Evolutionary conservation across 2,888 invertebrate species (phyloP).

Genomic region (Argyresthia albistria): DNA sequence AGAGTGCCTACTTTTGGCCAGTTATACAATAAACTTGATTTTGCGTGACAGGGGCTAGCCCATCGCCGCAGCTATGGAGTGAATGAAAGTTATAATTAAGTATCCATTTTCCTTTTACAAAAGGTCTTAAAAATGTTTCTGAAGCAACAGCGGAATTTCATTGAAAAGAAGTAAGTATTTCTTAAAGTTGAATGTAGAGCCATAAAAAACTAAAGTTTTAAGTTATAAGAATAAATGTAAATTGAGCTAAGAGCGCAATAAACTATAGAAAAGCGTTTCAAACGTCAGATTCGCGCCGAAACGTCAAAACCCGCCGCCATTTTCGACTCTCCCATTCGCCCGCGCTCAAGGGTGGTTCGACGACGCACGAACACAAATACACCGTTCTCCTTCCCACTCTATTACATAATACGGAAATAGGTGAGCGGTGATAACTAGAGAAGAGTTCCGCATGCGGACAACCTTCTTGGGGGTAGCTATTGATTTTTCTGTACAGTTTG

Average conservation of each 20-base stretch:
- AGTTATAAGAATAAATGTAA: not conserved
- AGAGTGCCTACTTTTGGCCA: no score
- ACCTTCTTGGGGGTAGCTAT: slow-evolving; percentile 51
- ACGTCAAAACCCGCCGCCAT: slow-evolving; percentile 63
- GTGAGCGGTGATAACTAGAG: slow-evolving; percentile 55
- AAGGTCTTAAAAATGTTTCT: no score
- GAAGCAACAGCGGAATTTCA: no score
- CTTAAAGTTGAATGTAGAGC: no score
- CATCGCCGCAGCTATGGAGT: no score
- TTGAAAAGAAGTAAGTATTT: no score
- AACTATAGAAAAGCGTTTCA: not conserved
- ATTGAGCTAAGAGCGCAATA: not conserved
- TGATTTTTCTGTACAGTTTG: slow-evolving; percentile 65
- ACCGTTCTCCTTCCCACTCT: slow-evolving; percentile 37
- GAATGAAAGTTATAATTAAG: no score
- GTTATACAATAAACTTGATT: no score
- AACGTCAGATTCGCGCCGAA: slow-evolving; percentile 65
- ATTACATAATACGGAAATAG: slow-evolving; percentile 67
- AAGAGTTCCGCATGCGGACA: slow-evolving; percentile 63
- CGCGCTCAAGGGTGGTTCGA: slow-evolving; percentile 34
- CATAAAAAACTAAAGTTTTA: not conserved
- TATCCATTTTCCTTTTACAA: no score
- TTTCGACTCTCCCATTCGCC: slow-evolving; percentile 45
- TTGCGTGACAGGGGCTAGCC: no score
- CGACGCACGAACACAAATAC: slow-evolving; percentile 28